phyloP scores from a whole-genome alignment of 2,888 invertebrate species.

The Kuschelorhynchus macadamiae region DNA sequence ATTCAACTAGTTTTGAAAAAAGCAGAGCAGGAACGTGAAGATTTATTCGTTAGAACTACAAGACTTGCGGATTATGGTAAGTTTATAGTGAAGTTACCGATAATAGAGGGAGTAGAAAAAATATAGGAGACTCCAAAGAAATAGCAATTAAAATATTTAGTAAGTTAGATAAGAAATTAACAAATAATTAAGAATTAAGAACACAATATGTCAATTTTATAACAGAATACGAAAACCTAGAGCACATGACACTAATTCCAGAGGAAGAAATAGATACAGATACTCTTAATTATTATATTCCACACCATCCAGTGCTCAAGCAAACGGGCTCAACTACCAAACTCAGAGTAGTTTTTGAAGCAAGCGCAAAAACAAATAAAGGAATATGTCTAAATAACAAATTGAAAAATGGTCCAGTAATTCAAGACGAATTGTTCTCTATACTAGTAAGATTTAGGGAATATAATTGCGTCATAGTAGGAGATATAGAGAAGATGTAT shows the following conservation, averaged over 20 bases:
- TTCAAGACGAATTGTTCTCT: slow-evolving; percentile 52
- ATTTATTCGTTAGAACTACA: no score
- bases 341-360: slow-evolving; percentile 56
- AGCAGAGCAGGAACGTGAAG: no score
- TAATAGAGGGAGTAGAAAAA: neutral
- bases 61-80: no score
- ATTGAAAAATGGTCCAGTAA: slow-evolving; percentile 45
- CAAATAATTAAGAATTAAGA: slow-evolving; percentile 4
- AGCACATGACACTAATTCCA: slow-evolving; percentile 33
- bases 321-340: slow-evolving; percentile 53
- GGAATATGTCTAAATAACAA: slow-evolving; percentile 52
- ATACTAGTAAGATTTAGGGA: slow-evolving; percentile 52
- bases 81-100: slow-evolving; percentile 7
- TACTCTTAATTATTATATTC: slow-evolving; percentile 42
- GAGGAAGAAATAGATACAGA: slow-evolving; percentile 3
- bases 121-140: slow-evolving; percentile 13
- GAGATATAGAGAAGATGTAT: slow-evolving; percentile 56
- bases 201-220: no score
- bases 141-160: slow-evolving; percentile 16
- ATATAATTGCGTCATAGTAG: slow-evolving; percentile 49
- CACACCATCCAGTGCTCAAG: slow-evolving; percentile 56
- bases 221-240: slow-evolving; percentile 14
- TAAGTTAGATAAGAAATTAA: slow-evolving; percentile 16
- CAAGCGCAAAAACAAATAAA: slow-evolving; percentile 41
- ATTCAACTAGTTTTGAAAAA: no score